phyloP scores from a whole-genome alignment of 2,888 invertebrate genomes.

The Drosophila neotestacea region DNA sequence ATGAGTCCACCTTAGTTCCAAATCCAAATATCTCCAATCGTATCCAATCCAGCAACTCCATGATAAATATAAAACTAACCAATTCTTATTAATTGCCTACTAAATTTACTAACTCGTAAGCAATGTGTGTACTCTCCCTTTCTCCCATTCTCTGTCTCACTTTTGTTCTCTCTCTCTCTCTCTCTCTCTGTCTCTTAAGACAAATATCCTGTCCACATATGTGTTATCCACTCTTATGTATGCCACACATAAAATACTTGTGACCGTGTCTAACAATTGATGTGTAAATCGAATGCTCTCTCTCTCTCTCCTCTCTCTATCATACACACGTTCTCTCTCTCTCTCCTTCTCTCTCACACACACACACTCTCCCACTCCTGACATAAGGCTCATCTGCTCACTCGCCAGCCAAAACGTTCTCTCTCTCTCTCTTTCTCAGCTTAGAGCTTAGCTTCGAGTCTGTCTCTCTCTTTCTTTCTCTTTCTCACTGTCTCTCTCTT shows the following conservation, averaged over 20 bases:
- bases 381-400: slow-evolving; percentile 5
- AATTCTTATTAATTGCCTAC: slow-evolving; percentile 14
- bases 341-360: slow-evolving; percentile 27
- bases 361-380: slow-evolving; percentile 9
- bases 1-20: neutral
- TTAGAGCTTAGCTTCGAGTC: neutral
- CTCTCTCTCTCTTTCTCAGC: too few species aligned
- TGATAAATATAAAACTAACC: slow-evolving; percentile 19
- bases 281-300: slow-evolving; percentile 59
- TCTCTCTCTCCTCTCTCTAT: slow-evolving; percentile 24
- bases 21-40: neutral
- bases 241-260: slow-evolving; percentile 28
- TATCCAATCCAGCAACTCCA: slow-evolving; percentile 9
- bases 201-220: slow-evolving; percentile 15
- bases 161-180: neutral
- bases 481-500: neutral
- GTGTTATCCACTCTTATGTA: slow-evolving; percentile 35
- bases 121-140: slow-evolving; percentile 35
- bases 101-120: slow-evolving; percentile 27
- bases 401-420: neutral
- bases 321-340: slow-evolving; percentile 3
- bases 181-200: slow-evolving; percentile 7
- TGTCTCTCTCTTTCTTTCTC: neutral
- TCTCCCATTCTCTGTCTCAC: slow-evolving; percentile 9
- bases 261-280: slow-evolving; percentile 49